phyloP scores from a whole-genome alignment of 2,797 vertebrate genomes.

The Galaxias olidus region DNA sequence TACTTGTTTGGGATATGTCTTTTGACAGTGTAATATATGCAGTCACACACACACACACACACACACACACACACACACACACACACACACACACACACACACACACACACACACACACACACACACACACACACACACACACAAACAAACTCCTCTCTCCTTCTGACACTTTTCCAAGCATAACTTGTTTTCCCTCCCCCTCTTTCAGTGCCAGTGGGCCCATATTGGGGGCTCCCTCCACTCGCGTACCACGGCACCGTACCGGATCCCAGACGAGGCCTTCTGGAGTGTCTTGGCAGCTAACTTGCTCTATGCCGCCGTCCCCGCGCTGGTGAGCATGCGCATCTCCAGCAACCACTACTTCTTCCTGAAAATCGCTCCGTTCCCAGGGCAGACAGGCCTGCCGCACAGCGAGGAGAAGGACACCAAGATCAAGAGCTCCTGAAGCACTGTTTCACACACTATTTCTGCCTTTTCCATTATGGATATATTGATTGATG shows the following conservation, averaged over 20 bases:
- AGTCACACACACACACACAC: too few species aligned
- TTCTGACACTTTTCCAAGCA: too few species aligned
- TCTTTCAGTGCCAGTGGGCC: slow-evolving; percentile 84
- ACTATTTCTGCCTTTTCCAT: slow-evolving; percentile 30
- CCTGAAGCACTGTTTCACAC: slow-evolving; percentile 60
- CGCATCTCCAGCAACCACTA: slow-evolving; percentile 77
- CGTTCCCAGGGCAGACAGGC: slow-evolving; percentile 57
- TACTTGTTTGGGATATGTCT: too few species aligned
- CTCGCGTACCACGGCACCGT: slow-evolving; percentile 80
- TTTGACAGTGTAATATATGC: too few species aligned
- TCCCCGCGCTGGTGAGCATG: slow-evolving; percentile 77
- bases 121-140: too few species aligned
- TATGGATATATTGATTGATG: slow-evolving; percentile 28
- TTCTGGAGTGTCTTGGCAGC: slow-evolving; percentile 72
- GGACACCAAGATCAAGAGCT: slow-evolving; percentile 64
- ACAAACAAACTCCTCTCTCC: not conserved
- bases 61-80: too few species aligned
- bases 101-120: too few species aligned
- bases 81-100: too few species aligned
- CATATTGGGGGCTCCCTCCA: slow-evolving; percentile 86
- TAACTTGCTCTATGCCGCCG: slow-evolving; percentile 77
- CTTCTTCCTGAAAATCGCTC: slow-evolving; percentile 77
- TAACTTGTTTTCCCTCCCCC: not conserved
- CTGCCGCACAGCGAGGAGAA: slow-evolving; percentile 74
- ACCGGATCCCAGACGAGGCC: slow-evolving; percentile 77